Conservation (phyloP, 1,140 invertebrate genomes). For the Zaprionus lachaisei region DNA sequence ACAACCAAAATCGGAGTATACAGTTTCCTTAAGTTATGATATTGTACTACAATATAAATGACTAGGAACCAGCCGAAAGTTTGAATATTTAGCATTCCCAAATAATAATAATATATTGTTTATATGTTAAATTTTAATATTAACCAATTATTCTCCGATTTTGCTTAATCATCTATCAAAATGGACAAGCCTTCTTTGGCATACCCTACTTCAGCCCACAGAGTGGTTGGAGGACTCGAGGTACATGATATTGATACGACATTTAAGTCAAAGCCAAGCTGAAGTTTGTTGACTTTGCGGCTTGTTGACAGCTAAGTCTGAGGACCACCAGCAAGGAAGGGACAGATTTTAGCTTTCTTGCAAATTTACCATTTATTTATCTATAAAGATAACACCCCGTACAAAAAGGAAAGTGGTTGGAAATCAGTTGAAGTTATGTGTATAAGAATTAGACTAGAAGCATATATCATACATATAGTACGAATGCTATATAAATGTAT, state of each 20-base stretch:
- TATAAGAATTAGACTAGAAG: conserved; percentile 60
- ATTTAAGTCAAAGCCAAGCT: conserved; percentile 17
- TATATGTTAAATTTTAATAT: too few species aligned
- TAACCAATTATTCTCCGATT: background rate
- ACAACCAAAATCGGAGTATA: too few species aligned
- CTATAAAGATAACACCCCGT: conserved; percentile 66
- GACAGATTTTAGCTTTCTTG: conserved; percentile 26
- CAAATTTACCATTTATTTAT: conserved; percentile 78
- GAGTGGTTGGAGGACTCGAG: background rate
- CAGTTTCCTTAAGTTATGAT: too few species aligned
- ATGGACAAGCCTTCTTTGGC: background rate
- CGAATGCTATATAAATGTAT: conserved; percentile 10
- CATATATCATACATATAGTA: conserved; percentile 6
- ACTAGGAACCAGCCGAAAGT: too few species aligned
- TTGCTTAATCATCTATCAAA: background rate
- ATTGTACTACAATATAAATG: too few species aligned
- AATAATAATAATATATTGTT: too few species aligned
- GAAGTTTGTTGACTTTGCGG: conserved; percentile 27
- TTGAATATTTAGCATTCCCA: too few species aligned
- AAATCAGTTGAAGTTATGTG: conserved; percentile 44
- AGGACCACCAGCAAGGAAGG: conserved; percentile 23
- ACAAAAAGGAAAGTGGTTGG: conserved; percentile 57
- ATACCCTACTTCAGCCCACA: background rate
- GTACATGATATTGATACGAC: conserved; percentile 13
- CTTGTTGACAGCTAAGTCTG: conserved; percentile 9